These are phyloP conservation scores for Epistrophella euchroma DNA, from an alignment of 2,888 invertebrate species.

Conservation along the genomic window DNA sequence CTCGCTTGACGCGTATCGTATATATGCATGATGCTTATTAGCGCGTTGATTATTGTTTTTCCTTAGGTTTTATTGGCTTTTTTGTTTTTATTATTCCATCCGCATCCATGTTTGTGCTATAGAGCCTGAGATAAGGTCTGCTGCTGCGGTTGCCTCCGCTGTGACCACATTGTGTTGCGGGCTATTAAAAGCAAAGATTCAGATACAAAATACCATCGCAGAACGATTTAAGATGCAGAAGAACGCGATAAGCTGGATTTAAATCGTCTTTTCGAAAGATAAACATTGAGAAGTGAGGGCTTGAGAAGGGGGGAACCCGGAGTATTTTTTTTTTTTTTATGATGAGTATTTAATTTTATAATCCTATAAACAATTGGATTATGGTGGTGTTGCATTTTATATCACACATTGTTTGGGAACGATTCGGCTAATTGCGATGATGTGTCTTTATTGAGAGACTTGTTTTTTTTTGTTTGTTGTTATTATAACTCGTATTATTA, in stretches of 20 bases:
- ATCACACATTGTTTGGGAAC: constrained; percentile 63
- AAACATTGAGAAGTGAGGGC: constrained; percentile 60
- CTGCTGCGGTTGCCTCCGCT: constrained; percentile 12
- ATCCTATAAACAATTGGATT: constrained; percentile 74
- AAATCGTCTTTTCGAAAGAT: constrained; percentile 69
- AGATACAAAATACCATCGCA: constrained; percentile 48
- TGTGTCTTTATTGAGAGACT: constrained; percentile 64
- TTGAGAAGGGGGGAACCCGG: not conserved
- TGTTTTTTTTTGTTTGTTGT: constrained; percentile 12
- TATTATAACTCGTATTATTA: not conserved
- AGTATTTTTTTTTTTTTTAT: constrained; percentile 57
- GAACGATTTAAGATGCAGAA: constrained; percentile 35
- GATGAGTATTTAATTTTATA: constrained; percentile 74
- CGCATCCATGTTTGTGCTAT: constrained; percentile 35
- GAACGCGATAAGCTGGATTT: constrained; percentile 69
- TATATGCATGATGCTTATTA: constrained; percentile 53
- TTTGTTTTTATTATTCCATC: constrained; percentile 57
- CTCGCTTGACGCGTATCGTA: constrained; percentile 15
- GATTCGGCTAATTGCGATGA: constrained; percentile 69
- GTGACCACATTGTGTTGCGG: constrained; percentile 49
- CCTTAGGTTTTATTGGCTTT: constrained; percentile 27
- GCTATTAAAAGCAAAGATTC: constrained; percentile 59
- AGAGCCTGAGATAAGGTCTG: constrained; percentile 42
- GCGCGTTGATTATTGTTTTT: constrained; percentile 67
- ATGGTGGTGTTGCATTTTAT: constrained; percentile 69